Percentiles rank a stretch among this genome's conserved stretches.
Evolutionary conservation across 2,113 vertebrate genomes (phyloP).

Genomic region (Odontesthes bonariensis): DNA sequence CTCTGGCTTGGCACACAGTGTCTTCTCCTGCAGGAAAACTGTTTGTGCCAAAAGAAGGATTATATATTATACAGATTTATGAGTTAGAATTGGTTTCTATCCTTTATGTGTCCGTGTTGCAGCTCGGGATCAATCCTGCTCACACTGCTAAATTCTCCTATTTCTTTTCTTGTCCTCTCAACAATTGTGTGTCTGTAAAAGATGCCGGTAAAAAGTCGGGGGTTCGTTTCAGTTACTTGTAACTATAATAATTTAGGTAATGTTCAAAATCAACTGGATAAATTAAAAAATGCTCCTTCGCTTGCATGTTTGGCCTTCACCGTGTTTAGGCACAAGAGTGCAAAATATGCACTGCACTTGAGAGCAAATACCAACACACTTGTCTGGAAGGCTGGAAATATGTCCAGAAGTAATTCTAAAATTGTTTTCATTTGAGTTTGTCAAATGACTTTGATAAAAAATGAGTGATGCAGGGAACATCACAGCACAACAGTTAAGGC

Average conservation of each 20-base stretch:
- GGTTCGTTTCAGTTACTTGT: not conserved
- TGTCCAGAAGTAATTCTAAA: no score
- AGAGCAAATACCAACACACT: no score
- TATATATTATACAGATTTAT: not conserved
- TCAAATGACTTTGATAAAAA: no score
- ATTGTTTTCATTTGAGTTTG: no score
- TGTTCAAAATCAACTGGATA: not conserved
- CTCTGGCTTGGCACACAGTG: constrained; percentile 2
- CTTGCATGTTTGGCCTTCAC: not conserved
- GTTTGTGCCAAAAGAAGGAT: not conserved
- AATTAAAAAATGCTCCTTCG: not conserved
- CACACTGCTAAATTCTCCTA: not conserved
- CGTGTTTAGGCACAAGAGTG: not conserved
- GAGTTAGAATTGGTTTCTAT: not conserved
- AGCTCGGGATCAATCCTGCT: not conserved
- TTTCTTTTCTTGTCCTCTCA: not conserved
- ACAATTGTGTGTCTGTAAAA: not conserved
- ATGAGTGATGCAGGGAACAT: no score
- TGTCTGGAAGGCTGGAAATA: no score
- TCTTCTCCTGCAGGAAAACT: constrained; percentile 3
- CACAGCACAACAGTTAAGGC: no score
- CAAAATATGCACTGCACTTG: no score
- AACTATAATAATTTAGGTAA: not conserved
- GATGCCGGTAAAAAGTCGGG: not conserved
- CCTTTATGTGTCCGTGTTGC: not conserved